phyloP scores from a whole-genome alignment of 2,888 invertebrate genomes.

The Hemistola chrysoprasaria region DNA sequence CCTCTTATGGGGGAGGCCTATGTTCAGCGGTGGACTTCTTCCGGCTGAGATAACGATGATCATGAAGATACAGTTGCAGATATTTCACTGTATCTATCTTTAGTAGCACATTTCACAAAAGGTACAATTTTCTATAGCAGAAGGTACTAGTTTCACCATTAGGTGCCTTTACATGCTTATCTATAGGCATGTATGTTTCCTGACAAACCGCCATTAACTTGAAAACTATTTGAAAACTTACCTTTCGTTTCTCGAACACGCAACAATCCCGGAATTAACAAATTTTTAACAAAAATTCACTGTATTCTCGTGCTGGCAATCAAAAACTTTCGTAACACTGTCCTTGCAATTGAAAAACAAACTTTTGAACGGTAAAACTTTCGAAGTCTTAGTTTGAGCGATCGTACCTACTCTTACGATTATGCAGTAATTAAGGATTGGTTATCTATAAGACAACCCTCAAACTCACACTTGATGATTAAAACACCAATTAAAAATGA shows the following conservation, averaged over 20 bases:
- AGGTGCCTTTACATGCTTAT: no score
- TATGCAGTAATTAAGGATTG: slow-evolving; percentile 17
- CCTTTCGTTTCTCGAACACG: slow-evolving; percentile 46
- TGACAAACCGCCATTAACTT: slow-evolving; percentile 36
- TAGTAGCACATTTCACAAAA: no score
- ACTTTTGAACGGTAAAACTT: slow-evolving; percentile 44
- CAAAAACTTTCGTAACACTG: slow-evolving; percentile 62
- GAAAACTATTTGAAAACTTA: slow-evolving; percentile 25
- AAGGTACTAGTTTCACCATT: no score
- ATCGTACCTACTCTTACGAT: slow-evolving; percentile 15
- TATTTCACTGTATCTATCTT: no score
- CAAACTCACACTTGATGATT: slow-evolving; percentile 40
- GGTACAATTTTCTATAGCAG: no score
- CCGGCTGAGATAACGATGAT: no score
- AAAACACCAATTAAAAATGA: slow-evolving; percentile 54
- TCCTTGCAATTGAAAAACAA: slow-evolving; percentile 51
- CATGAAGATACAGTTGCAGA: no score
- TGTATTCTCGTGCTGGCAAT: slow-evolving; percentile 23
- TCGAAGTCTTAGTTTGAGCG: slow-evolving; percentile 26
- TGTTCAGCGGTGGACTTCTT: no score
- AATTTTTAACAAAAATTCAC: slow-evolving; percentile 46
- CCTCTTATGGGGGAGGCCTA: no score
- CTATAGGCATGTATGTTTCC: no score
- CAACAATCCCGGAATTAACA: slow-evolving; percentile 65
- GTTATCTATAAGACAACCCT: slow-evolving; percentile 20